These are phyloP conservation scores for Serinus canaria DNA, from an alignment of 2,113 vertebrate species.

Conservation along the genomic window DNA sequence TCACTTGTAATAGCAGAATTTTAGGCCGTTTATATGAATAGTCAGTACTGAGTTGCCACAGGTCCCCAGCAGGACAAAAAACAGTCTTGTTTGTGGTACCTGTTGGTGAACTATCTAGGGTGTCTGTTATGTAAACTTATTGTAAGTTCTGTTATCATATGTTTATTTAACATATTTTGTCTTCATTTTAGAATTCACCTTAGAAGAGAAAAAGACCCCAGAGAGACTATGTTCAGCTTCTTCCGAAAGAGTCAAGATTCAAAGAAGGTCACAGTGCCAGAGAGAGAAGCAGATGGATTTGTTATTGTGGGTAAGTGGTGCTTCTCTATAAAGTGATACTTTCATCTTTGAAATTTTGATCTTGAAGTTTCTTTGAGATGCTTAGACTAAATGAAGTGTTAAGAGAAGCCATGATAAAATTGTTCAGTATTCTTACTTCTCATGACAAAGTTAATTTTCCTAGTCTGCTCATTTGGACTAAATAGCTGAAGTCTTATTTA, in stretches of 20 bases:
- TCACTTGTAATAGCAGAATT: neutral
- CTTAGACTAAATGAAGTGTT: neutral
- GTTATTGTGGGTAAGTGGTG: constrained; percentile 87
- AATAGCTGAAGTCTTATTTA: neutral
- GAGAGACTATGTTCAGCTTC: constrained; percentile 83
- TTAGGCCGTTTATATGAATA: neutral
- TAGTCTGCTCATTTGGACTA: neutral
- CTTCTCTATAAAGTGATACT: neutral
- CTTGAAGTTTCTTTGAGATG: neutral
- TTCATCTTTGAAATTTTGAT: neutral
- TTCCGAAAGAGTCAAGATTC: constrained; percentile 84
- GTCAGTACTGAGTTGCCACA: neutral
- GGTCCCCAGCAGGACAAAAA: neutral
- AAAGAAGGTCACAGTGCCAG: constrained; percentile 77
- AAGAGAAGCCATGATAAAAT: neutral
- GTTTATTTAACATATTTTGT: neutral
- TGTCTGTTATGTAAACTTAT: neutral
- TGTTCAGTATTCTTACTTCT: neutral
- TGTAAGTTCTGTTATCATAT: neutral
- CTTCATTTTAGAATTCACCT: constrained; percentile 37
- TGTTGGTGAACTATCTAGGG: too few relatives aligned
- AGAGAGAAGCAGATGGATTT: constrained; percentile 90
- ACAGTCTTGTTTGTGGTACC: neutral
- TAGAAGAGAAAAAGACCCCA: neutral
- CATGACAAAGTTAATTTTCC: neutral